These are phyloP conservation scores for Spisula solida DNA, from an alignment of 2,888 invertebrate genomes.

Conservation along the genomic window DNA sequence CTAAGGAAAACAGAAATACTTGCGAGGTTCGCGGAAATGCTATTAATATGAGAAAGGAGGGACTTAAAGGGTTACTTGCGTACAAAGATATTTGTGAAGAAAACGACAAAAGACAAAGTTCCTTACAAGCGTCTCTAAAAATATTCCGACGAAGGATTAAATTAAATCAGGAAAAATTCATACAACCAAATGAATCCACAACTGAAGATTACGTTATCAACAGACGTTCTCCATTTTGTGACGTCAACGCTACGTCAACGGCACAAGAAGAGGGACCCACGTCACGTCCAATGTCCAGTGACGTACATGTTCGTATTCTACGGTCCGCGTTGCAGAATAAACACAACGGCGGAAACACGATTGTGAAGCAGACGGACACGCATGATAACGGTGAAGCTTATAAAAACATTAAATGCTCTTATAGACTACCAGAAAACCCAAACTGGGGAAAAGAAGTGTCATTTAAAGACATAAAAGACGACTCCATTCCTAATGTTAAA, in stretches of 20 bases:
- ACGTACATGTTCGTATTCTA: conserved; percentile 61
- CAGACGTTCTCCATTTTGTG: conserved; percentile 57
- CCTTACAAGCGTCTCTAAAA: conserved; percentile 65
- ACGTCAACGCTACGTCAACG: conserved; percentile 30
- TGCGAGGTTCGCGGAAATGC: conserved; percentile 77
- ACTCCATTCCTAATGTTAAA: conserved; percentile 74
- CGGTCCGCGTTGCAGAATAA: conserved; percentile 66
- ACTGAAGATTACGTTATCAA: conserved; percentile 70
- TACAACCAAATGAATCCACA: conserved; percentile 69
- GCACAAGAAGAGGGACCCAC: conserved; percentile 45
- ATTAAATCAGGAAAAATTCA: conserved; percentile 69
- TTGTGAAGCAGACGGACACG: conserved; percentile 51
- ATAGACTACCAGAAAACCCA: conserved; percentile 72
- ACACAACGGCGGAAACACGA: conserved; percentile 57
- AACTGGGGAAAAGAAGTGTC: conserved; percentile 73
- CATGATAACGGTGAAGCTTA: conserved; percentile 51
- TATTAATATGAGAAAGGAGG: conserved; percentile 66
- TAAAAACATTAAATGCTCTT: conserved; percentile 72
- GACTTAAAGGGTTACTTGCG: conserved; percentile 60
- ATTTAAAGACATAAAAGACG: conserved; percentile 74
- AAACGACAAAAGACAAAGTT: conserved; percentile 66
- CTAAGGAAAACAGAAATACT: conserved; percentile 10
- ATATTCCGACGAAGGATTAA: conserved; percentile 68
- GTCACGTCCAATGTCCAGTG: conserved; percentile 58
- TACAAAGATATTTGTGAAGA: conserved; percentile 67